Evolutionary conservation across 2,113 vertebrate species (phyloP).

Genomic region (Zosterops pallidus): DNA sequence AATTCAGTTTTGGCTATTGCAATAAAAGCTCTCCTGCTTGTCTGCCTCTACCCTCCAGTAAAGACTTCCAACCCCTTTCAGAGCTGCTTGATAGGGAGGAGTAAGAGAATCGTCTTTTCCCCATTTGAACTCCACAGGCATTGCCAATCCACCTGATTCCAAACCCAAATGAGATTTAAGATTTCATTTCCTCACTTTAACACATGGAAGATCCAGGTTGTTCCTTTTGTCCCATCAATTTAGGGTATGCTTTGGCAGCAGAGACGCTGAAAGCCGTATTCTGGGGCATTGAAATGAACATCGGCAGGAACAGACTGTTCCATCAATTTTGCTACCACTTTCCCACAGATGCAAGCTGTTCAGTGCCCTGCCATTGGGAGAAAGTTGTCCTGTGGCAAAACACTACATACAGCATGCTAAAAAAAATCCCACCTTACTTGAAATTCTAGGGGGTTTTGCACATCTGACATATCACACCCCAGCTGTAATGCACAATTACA

Average conservation of each 20-base stretch:
- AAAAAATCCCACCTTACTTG: background rate
- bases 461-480: background rate
- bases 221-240: background rate
- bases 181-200: constrained; percentile 1
- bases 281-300: constrained; percentile 16
- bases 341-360: constrained; percentile 36
- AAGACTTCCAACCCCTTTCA: background rate
- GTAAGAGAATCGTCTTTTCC: background rate
- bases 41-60: background rate
- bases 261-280: background rate
- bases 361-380: constrained; percentile 1
- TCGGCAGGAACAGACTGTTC: constrained; percentile 37
- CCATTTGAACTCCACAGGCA: background rate
- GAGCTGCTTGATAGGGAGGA: background rate
- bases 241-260: background rate
- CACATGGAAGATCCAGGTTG: background rate
- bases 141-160: background rate
- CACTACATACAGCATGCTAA: background rate
- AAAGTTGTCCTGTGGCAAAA: constrained; percentile 46
- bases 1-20: background rate
- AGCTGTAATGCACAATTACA: background rate
- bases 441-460: background rate
- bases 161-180: background rate
- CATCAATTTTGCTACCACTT: constrained; percentile 26
- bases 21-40: background rate